Base-by-base conservation (phyloP, 2,797 vertebrate genomes). In the Hippocampus kuda region DNA sequence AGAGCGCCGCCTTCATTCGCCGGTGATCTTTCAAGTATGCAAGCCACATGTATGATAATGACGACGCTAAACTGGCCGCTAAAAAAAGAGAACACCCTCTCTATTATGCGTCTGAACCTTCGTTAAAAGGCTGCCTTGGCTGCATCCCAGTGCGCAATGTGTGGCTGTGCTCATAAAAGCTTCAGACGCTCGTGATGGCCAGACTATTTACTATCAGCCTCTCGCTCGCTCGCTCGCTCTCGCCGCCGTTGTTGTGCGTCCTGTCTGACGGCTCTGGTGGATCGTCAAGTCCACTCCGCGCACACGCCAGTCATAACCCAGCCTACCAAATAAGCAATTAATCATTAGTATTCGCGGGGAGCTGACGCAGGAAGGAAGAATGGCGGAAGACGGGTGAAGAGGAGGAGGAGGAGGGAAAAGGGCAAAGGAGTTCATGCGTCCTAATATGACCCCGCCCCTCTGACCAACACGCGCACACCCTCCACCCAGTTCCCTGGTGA, bases 261-360 rank as follows among this genome's bases (percentile, higher is more conserved):
- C 70, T 16, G 69, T 77, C 80, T 80, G 83, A 85, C 86, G 81
- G 83, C 80, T 80, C 66, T 82, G 86, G 80, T 85, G 82, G 83
- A 77, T 84, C 77, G 80, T 89, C 88, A 84, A 71, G 73, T 88
- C 81, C 62, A 76, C 83, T 87, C 75, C 44, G 68, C 70, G 53
- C 75, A 78, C 65, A 83, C 13, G 87, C 72, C 87, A 81, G 79
- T 89, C 88, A 88, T 83, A 67, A 72, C 80, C 75, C 30, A n/a
- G 70, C 77, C 70, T 51, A 73, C 83, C 79, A 83, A 86, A 87
- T 87, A 84, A 83, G 86, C 84, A 87, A 88, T 88, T 85, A 88
- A 86, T 84, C 81, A 85, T 80, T 81, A 85, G 83, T 81, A 83
- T 84, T 77, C 74, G 66, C 76, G 71, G 80, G 76, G 81, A 79